Base-by-base conservation (phyloP, 2,113 vertebrate species). In the Ciconia stormi region DNA sequence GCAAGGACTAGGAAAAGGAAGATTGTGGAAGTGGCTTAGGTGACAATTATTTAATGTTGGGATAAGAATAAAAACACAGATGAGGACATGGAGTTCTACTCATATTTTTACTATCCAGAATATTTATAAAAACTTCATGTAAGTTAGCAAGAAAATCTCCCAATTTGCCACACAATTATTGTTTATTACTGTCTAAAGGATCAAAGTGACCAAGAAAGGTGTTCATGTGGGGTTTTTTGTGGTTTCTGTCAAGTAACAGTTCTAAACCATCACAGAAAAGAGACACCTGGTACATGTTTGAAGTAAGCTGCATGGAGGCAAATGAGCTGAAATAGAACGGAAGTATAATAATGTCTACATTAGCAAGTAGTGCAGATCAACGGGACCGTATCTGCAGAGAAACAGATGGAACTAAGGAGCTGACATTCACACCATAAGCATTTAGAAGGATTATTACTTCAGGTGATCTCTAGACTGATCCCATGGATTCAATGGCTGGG, bases 381-480 rank as follows among this genome's bases (percentile, higher is more conserved):
- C 10, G 72, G 23, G 38, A 55, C 20, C 59, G 15, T 53, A 22
- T 76, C 78, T 92, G 44, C 56, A 85, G 65, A 79, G 89, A 94
- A 96, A 71, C 49, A 89, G 80, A 78, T 93, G 83, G 74, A 74
- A 93, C 25, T 40, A 56, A 76, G 82, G 78, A 88, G 44, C 38
- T 90, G 73, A 82, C 62, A 52, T 72, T 85, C 74, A 88, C 74
- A 85, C 47, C n/a, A 34, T 30, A 76, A 82, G 11, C 40, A 52
- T 63, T 93, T 79, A 76, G 65, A 87, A 74, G 46, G 78, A 85
- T 96, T 96, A 82, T 90, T 85, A 18, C 78, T 92, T 94, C 61
- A 90, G 82, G 70, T 42, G 49, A 49, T 95, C 49, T 92, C 23
- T 65, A 82, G 73, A 40, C 26, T 44, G 30, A 67, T 59, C 26